Evolutionary conservation across 2,888 invertebrate species (phyloP).

Genomic region (Uloborus plumipes): DNA sequence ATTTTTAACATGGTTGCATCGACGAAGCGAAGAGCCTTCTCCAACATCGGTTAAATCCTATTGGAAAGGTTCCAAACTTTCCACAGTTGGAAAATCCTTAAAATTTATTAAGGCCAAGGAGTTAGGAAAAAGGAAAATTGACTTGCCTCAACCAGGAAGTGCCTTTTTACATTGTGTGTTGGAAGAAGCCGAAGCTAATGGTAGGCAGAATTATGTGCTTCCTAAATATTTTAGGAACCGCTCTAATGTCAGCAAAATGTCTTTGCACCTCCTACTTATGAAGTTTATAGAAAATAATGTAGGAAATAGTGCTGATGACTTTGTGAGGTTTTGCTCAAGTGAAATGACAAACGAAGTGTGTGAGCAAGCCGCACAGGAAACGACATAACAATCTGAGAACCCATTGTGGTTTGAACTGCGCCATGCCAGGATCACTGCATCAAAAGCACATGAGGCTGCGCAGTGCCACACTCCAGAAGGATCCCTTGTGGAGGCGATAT

Average conservation of each 20-base stretch:
- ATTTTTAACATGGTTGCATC: constrained; percentile 8
- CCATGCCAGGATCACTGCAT: constrained; percentile 8
- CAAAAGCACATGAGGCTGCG: constrained; percentile 1
- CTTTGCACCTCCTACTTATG: not conserved
- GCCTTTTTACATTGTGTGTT: not conserved
- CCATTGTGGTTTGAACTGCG: constrained; percentile 7
- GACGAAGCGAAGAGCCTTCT: constrained; percentile 21
- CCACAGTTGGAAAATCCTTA: not conserved
- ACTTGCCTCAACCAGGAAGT: not conserved
- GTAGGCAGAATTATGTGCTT: not conserved
- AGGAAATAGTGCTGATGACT: too few relatives aligned
- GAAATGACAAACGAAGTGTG: not conserved
- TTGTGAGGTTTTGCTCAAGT: too few relatives aligned
- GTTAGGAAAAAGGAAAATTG: too few relatives aligned
- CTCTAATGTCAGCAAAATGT: not conserved
- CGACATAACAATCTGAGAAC: not conserved
- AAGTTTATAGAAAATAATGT: not conserved
- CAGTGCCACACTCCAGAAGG: constrained; percentile 6
- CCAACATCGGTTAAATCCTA: not conserved
- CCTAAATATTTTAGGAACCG: not conserved
- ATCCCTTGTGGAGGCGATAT: not conserved
- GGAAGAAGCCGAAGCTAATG: not conserved
- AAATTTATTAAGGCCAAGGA: constrained; percentile 4
- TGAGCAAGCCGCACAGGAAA: not conserved
- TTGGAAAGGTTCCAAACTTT: constrained; percentile 14